Evolutionary conservation across 2,888 invertebrate genomes (phyloP), one percentile per base, ranked within the genome.

Genomic region (Sphecodes monilicornis): DNA sequence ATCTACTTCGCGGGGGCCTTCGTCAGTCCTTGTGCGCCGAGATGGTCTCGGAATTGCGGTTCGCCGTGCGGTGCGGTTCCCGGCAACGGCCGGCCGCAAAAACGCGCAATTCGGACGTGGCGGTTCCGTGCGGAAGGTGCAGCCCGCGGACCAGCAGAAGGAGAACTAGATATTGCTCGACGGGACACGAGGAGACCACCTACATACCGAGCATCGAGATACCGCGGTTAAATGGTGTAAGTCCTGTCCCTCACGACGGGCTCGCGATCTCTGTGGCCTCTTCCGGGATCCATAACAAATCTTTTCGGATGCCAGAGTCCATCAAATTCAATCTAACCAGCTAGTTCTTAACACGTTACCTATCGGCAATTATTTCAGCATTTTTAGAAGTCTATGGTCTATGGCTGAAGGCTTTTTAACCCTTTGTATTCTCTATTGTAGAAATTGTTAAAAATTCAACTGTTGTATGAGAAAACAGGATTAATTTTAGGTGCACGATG

Each of bases 1-100:
- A 10, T 73, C 79, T 66, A 66, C 60, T 18, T 18, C 32, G 66
- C 41, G 71, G 70, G 54, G 22, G 10, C n/a, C 54, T 26, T 60
- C 80, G 46, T 64, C 90, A 98, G 96, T 98, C 98, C 0, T 95
- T 99, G 76, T 99, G 99, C 95, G 97, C 98, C 66, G 99, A 99
- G 95, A 98, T 99, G 98, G 98, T 96, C 1, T 97, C 98, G 95
- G 99, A 99, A 95, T 95, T 99, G 83, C 96, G 98, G 46, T 98
- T 98, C 93, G 99, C 99, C 0, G 96, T 99, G 94, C 96, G 97
- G 73, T 99, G 99, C 88, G 98, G 98, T 8, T 97, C 98, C 1
- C 96, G 97, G 86, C 97, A 98, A 92, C 96, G 98, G 84, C 98
- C 98, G 1, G 97, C 97, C 13, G 95, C 98, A 18, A 96, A 97